A percentile compares a stretch with the other conserved stretches of the same genome.
These are phyloP conservation scores for Autographa gamma DNA, from an alignment of 2,888 invertebrate genomes.

Conservation along the genomic window DNA sequence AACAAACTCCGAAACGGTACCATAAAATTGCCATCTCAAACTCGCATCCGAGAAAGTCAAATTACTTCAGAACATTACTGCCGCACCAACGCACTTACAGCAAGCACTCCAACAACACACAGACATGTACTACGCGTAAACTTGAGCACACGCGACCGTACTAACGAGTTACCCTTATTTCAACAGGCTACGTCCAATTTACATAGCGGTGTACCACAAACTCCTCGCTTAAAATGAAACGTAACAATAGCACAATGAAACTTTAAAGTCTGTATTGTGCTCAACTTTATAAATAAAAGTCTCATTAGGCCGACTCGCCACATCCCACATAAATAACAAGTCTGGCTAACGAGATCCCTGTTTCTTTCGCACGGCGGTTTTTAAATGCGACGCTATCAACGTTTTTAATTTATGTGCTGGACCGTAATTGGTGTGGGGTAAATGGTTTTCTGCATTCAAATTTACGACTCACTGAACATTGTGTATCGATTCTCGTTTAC, in stretches of 20 bases:
- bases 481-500: constrained; percentile 3
- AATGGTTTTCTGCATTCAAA: constrained; percentile 37
- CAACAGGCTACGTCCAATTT: constrained; percentile 81
- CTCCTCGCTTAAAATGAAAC: constrained; percentile 83
- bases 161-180: constrained; percentile 78
- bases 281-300: constrained; percentile 86
- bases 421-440: constrained; percentile 57
- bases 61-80: constrained; percentile 50
- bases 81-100: constrained; percentile 45
- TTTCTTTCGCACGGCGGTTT: constrained; percentile 63
- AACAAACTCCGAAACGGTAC: constrained; percentile 14
- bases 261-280: constrained; percentile 81
- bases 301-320: constrained; percentile 82
- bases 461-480: constrained; percentile 16
- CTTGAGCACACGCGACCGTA: constrained; percentile 69
- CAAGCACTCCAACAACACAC: constrained; percentile 60
- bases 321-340: constrained; percentile 81
- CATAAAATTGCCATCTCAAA: constrained; percentile 39
- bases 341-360: constrained; percentile 70
- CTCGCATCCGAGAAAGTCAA: constrained; percentile 39
- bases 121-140: constrained; percentile 65
- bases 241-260: constrained; percentile 86
- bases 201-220: constrained; percentile 82
- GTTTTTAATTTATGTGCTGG: constrained; percentile 61
- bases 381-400: constrained; percentile 60